Base-by-base conservation (phyloP, 2,797 vertebrate genomes). In the Gambusia yucatana region DNA sequence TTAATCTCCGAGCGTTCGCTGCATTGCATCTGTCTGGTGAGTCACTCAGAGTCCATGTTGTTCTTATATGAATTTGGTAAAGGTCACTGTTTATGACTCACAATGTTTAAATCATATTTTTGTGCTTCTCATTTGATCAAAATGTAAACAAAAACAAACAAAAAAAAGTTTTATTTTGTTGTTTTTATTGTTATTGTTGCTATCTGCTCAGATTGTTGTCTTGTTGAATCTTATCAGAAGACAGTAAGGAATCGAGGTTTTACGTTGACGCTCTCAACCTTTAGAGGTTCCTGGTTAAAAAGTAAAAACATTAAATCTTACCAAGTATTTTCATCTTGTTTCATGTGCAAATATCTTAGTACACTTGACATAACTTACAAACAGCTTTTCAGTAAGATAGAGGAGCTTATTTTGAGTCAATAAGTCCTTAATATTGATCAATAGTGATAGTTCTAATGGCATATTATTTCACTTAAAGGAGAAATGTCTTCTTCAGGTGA, bases 21-120 rank as follows among this genome's bases (percentile, higher is more conserved):
- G 78, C 80, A 76, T 63, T 82, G 70, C 83, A 84, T 88, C 76
- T 84, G 83, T 88, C 85, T 91, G 7, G 65, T 92, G 88, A 94
- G 71, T 93, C 91, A 88, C 77, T 48, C 61, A 2, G 43, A 82
- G 76, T 83, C 79, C 81, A 90, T 89, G 82, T 75, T 82, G 63
- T 1, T 90, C 85, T 91, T 79, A 30, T 46, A 79, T 67, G 82
- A 77, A 76, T 90, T 80, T 83, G 81, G 73, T 77, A 20, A 83
- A 85, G 89, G 82, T 90, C 89, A 84, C 77, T 28, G 6, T 13
- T 41, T 72, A 30, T 93, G 91, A 93, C 77, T 92, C 89, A 92
- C 30, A n/a, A 87, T 81, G 81, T 75, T 89, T 77, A 87, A 84
- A 87, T 89, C 88, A 84, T 82, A 83, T 89, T 85, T 85, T 78